phyloP scores from a whole-genome alignment of 2,797 vertebrate species.

The Nannoperca australis region DNA sequence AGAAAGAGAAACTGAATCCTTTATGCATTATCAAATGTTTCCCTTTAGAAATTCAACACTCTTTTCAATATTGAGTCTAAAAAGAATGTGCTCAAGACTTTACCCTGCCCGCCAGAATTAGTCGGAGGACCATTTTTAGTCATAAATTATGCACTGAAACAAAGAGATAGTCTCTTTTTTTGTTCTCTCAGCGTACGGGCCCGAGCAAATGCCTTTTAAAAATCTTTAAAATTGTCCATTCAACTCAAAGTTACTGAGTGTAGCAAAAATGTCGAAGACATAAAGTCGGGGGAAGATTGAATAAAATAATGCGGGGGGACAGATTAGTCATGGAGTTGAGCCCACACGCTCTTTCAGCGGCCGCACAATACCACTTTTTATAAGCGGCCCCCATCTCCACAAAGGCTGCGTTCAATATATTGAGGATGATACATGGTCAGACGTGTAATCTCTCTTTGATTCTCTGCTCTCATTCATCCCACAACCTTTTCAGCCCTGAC shows the following conservation, averaged over 20 bases:
- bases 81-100: slow-evolving; percentile 86
- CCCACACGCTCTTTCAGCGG: slow-evolving; percentile 97
- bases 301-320: slow-evolving; percentile 99
- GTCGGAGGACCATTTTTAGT: slow-evolving; percentile 87
- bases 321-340: slow-evolving; percentile 99
- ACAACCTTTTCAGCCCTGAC: slow-evolving; percentile 97
- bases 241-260: slow-evolving; percentile 99
- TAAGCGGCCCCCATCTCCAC: slow-evolving; percentile 96
- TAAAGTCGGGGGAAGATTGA: slow-evolving; percentile 99
- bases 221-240: slow-evolving; percentile 99
- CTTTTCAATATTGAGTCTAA: slow-evolving; percentile 86
- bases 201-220: slow-evolving; percentile 98
- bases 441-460: slow-evolving; percentile 99
- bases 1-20: slow-evolving; percentile 74
- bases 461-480: slow-evolving; percentile 97
- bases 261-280: slow-evolving; percentile 99
- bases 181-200: slow-evolving; percentile 89
- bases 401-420: slow-evolving; percentile 99
- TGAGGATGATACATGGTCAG: slow-evolving; percentile 99
- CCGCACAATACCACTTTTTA: slow-evolving; percentile 99
- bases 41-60: slow-evolving; percentile 85
- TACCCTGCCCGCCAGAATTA: slow-evolving; percentile 86
- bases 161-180: slow-evolving; percentile 94
- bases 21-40: slow-evolving; percentile 86
- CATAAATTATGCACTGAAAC: slow-evolving; percentile 96